phyloP scores from a whole-genome alignment of 2,797 vertebrate species.

The Ambastaia sidthimunki region DNA sequence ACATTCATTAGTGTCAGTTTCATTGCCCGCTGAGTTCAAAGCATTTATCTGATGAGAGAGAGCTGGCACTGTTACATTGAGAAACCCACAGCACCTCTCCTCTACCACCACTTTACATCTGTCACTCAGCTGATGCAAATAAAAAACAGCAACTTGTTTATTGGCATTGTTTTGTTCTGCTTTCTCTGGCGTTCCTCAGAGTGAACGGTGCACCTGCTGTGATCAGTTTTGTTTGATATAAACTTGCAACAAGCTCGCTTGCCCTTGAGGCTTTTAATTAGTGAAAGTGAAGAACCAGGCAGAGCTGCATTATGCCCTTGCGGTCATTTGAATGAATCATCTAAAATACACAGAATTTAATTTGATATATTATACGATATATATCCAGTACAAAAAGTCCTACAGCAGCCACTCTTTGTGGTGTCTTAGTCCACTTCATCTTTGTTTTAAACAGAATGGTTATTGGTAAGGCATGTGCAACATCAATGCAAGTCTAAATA shows the following conservation, averaged over 20 bases:
- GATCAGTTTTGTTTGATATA: conserved; percentile 62
- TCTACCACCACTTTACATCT: conserved; percentile 65
- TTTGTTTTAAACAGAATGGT: not conserved
- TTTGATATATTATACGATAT: not conserved
- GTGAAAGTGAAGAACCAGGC: conserved; percentile 16
- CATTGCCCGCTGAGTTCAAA: conserved; percentile 70
- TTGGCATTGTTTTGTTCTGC: conserved; percentile 64
- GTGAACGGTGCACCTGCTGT: conserved; percentile 53
- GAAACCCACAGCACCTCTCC: conserved; percentile 66
- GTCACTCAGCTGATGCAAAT: conserved; percentile 66
- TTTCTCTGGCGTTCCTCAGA: conserved; percentile 53
- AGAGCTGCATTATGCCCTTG: conserved; percentile 23
- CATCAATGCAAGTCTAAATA: not conserved
- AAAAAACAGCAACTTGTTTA: conserved; percentile 66
- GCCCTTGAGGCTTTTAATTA: conserved; percentile 49
- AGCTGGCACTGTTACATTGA: conserved; percentile 64
- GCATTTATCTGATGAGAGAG: conserved; percentile 65
- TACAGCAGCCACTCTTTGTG: not conserved
- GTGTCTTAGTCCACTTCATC: not conserved
- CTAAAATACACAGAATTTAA: conserved; percentile 3
- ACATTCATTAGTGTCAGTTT: conserved; percentile 77
- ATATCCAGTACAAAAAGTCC: not conserved
- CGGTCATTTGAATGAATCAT: conserved; percentile 22
- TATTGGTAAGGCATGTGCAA: not conserved
- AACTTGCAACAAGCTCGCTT: conserved; percentile 28